Percentiles rank a stretch among this genome's conserved stretches.
Conservation (phyloP, 2,797 vertebrate species). For the Scolopax bukidnonensis region DNA sequence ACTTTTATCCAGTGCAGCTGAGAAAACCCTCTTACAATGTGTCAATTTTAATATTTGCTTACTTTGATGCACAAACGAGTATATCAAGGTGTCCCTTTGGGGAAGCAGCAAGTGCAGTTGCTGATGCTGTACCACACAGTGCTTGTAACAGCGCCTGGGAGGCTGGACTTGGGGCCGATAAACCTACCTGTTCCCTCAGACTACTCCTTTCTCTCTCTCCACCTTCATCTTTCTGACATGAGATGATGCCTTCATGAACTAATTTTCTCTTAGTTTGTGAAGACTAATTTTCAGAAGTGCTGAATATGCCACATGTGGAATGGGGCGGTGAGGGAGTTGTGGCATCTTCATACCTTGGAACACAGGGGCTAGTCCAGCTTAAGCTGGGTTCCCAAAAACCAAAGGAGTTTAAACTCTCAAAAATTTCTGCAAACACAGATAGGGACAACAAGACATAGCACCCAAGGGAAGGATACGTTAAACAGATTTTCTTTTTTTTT, state of each 20-base stretch:
- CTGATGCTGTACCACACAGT: background rate
- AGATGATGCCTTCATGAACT: background rate
- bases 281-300: background rate
- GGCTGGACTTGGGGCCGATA: background rate
- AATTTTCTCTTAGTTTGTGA: background rate
- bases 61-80: background rate
- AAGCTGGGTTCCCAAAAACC: background rate
- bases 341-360: background rate
- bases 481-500: fast-evolving
- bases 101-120: background rate
- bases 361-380: background rate
- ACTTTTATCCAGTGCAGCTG: conserved; percentile 8
- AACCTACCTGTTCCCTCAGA: background rate
- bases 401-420: background rate
- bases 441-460: background rate
- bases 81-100: conserved; percentile 9
- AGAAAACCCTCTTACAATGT: conserved; percentile 33
- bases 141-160: background rate
- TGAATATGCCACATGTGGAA: background rate
- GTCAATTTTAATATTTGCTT: conserved; percentile 64
- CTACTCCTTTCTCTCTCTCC: background rate
- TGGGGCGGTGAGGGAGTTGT: fast-evolving
- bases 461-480: background rate
- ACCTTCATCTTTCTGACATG: background rate
- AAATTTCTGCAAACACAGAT: background rate